These are phyloP conservation scores for Melanotaenia pygmaea DNA, from an alignment of 2,797 vertebrate genomes.

Conservation along the genomic window DNA sequence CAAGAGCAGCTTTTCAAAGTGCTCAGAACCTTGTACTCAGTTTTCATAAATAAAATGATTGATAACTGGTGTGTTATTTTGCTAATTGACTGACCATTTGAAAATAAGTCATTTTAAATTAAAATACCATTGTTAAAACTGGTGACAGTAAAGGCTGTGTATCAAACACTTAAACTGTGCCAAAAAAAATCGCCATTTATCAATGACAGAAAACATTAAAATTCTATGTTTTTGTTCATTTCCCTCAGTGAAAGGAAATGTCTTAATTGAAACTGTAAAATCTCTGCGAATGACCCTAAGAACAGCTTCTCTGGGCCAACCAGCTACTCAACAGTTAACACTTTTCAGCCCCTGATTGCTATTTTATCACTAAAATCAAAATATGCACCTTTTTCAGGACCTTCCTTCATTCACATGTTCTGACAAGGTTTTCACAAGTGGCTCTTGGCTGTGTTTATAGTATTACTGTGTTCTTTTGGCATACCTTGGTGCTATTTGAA, in stretches of 20 bases:
- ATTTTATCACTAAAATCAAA: conserved; percentile 81
- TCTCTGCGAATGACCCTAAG: conserved; percentile 23
- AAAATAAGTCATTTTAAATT: conserved; percentile 26
- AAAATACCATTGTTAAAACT: conserved; percentile 30
- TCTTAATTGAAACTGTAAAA: conserved; percentile 1
- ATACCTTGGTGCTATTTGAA: conserved; percentile 46
- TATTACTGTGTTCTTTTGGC: conserved; percentile 46
- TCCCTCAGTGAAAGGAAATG: neutral
- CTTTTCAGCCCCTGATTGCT: conserved; percentile 57
- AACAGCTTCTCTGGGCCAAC: neutral
- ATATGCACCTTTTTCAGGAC: conserved; percentile 74
- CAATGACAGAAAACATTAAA: conserved; percentile 1
- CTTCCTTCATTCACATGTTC: conserved; percentile 72
- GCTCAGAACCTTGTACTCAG: conserved; percentile 7
- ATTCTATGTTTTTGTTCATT: neutral
- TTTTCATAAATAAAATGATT: conserved; percentile 8
- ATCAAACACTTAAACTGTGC: conserved; percentile 27
- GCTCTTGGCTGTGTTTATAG: conserved; percentile 57
- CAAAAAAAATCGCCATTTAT: conserved; percentile 19
- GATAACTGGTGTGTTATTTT: conserved; percentile 10
- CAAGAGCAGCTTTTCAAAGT: conserved; percentile 21
- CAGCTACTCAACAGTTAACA: conserved; percentile 73
- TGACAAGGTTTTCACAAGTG: conserved; percentile 69
- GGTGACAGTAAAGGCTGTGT: conserved; percentile 16
- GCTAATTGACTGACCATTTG: neutral